These are phyloP conservation scores for Leucopsar rothschildi DNA, from an alignment of 2,113 vertebrate genomes.

Conservation along the genomic window DNA sequence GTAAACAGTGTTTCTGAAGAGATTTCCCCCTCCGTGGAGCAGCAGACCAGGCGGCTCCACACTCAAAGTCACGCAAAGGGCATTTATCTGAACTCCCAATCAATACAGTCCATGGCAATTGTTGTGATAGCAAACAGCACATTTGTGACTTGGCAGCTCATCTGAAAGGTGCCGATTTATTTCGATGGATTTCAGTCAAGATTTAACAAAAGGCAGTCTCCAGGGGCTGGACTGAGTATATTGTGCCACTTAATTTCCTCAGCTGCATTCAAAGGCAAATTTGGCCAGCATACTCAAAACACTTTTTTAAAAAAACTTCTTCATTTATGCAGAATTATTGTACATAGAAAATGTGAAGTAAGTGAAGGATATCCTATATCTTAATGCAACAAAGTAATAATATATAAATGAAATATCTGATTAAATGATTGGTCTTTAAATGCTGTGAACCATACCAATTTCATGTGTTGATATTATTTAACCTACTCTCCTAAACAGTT, in stretches of 20 bases:
- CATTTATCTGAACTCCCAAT: slow-evolving; percentile 66
- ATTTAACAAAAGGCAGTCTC: slow-evolving; percentile 59
- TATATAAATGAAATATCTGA: not conserved
- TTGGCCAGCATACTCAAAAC: not conserved
- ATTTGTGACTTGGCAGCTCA: slow-evolving; percentile 69
- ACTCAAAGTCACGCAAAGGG: slow-evolving; percentile 59
- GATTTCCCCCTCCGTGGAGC: slow-evolving; percentile 27
- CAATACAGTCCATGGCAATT: slow-evolving; percentile 55
- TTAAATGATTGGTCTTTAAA: not conserved
- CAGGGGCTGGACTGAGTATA: not conserved
- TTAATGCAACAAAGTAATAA: not conserved
- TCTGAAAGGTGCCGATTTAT: slow-evolving; percentile 62
- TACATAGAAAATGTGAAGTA: not conserved
- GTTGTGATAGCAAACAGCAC: slow-evolving; percentile 69
- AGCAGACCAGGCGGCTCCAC: slow-evolving; percentile 62
- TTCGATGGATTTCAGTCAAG: slow-evolving; percentile 51
- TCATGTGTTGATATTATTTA: not conserved
- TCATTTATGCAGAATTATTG: not conserved
- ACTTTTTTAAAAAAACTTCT: not conserved
- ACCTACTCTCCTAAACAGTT: not conserved
- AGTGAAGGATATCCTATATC: not conserved
- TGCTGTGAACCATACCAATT: not conserved
- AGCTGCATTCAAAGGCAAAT: not conserved
- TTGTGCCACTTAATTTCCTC: slow-evolving; percentile 51
- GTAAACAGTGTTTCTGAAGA: slow-evolving; percentile 59